Evolutionary conservation across 2,797 vertebrate genomes (phyloP), one percentile per base, ranked within the genome.

Genomic region (Amniataba percoides): DNA sequence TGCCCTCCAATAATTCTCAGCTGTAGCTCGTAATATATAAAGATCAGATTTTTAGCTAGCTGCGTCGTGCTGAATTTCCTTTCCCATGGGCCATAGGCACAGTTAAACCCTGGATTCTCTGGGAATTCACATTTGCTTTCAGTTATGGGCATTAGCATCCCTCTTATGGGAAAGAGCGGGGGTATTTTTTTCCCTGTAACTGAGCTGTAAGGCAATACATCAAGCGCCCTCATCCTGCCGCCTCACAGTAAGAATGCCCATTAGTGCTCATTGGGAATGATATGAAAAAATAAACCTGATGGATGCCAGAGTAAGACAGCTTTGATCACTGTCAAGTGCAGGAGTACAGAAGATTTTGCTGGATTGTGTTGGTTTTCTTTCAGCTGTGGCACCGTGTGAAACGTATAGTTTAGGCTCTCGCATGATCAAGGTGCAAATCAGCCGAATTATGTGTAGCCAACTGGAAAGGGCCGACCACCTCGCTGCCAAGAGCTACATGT

Each of bases 71-170:
- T 75, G 76, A 76, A 80, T 82, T 81, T 71, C 70, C 73, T 67
- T 52, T 80, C 66, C 80, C 68, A 42, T 55, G 75, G 64, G 69
- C 80, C 61, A 53, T 19, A 57, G 83, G 85, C 89, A 85, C 78
- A 79, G 78, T 87, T 89, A 90, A 90, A 90, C 78, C 87, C 80
- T 10, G 39, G 73, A 86, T 83, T 91, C 77, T 76, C 18, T 76
- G 80, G 74, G 77, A 88, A 90, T 87, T 73, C 81, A 89, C 88
- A 89, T 90, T 90, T 89, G 86, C 78, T 90, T 92, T 87, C 68
- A 86, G 81, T 92, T 92, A 84, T 39, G 62, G 75, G 74, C 51
- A 80, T 82, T 82, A 81, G 36, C 60, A 70, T 86, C 66, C 16
- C 11, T 76, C 74, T 61, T 84, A 78, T 85, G 84, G 78, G 80